Evolutionary conservation across 1,140 invertebrate species (phyloP), one percentile per base, ranked within the genome.

Genomic region (Tetramorium parvispinum): DNA sequence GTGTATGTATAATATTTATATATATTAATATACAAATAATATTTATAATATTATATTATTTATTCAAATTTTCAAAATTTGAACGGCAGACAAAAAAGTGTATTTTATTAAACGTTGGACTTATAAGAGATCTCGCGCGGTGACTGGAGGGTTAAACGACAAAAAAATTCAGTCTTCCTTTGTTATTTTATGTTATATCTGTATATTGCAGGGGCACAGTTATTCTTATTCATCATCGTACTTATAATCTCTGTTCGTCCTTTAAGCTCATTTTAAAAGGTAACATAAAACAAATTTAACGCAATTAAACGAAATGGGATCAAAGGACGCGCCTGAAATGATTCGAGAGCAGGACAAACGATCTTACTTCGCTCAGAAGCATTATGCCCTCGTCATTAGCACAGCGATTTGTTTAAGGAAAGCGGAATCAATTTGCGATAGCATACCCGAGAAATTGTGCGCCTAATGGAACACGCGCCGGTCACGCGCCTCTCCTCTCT

Each of bases 351-450:
- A 37, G n/a, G n/a, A 49, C 1, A 11, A 57, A 78, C 5, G 24
- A 79, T 6, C 61, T 59, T 24, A 61, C 16, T 2, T 49, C 27
- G 49, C 4, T 3, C 24, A 75, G 1, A 76, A 76, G 24, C 11
- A 37, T 4, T n/a, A 46, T 27, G 18, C 11, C 49, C 63, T 43
- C n/a, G 27, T 65, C 32, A 77, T 77, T 63, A 82, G 27, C 21
- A 24, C 49, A 21, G 66, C 63, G 63, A 43, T 5, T 57, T 3
- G 43, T 32, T 85, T 66, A 43, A 85, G 27, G 61, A 85, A 46
- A 68, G 37, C 40, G 63, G 68, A 85, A 85, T 85, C 63, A 68
- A 79, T 79, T 85, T 68, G n/a, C 40, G 65, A 81, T 55, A 55
- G 49, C 16, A 57, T 53, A 43, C 6, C 13, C 7, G 37, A 51